Evolutionary conservation across 2,113 vertebrate genomes (phyloP).

Genomic region (Apaloderma vittatum): DNA sequence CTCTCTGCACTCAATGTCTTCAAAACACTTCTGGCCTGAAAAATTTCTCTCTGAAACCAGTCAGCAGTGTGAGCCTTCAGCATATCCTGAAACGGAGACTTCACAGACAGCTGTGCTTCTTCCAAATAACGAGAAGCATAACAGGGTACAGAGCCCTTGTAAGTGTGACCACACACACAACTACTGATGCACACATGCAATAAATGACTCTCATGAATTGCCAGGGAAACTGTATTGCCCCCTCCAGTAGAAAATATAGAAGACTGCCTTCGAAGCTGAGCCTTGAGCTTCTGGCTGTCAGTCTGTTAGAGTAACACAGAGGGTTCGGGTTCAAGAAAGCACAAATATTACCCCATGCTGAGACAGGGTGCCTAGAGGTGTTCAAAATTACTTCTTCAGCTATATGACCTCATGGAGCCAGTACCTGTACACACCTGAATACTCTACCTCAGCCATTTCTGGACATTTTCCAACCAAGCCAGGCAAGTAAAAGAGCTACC

Average conservation of each 20-base stretch:
- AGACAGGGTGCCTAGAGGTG: too few relatives aligned
- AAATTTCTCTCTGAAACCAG: neutral
- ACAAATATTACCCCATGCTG: neutral
- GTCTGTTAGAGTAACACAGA: too few relatives aligned
- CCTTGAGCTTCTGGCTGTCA: neutral
- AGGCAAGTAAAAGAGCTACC: neutral
- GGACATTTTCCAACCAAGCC: neutral
- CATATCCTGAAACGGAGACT: neutral
- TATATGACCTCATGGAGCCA: neutral
- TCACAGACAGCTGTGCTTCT: neutral
- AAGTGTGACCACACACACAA: neutral
- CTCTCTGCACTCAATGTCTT: neutral
- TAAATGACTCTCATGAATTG: neutral
- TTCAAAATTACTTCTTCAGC: neutral
- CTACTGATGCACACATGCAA: neutral
- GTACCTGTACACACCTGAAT: neutral
- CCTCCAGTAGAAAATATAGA: neutral
- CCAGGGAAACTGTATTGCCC: neutral
- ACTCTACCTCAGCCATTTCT: neutral
- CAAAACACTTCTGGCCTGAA: neutral
- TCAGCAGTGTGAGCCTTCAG: neutral
- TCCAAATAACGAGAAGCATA: neutral
- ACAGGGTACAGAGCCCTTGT: neutral
- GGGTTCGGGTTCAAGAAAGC: neutral
- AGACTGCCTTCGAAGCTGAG: neutral